Conservation (phyloP, 2,113 vertebrate genomes). For the Varanus komodoensis region DNA sequence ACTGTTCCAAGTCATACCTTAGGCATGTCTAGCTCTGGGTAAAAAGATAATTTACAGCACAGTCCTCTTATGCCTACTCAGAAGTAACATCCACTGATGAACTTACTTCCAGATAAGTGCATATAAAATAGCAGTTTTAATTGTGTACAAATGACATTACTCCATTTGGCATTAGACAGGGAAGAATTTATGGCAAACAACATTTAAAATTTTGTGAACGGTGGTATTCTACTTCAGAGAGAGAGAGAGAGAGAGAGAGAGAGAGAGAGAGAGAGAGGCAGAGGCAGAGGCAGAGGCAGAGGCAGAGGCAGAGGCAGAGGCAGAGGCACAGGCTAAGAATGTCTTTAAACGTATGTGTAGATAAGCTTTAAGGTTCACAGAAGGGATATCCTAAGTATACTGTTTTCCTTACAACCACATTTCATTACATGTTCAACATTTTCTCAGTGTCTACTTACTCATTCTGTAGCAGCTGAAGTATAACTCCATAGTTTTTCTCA, state of each 20-base stretch:
- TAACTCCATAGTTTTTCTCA: slow-evolving; percentile 24
- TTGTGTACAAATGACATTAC: neutral
- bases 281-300: too few species aligned
- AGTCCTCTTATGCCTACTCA: neutral
- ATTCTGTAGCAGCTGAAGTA: neutral
- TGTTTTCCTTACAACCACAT: neutral
- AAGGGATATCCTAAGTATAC: neutral
- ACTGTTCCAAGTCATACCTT: too few species aligned
- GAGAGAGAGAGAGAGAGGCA: too few species aligned
- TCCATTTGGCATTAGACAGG: neutral
- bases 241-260: neutral
- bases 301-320: too few species aligned
- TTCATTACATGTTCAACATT: slow-evolving; percentile 17
- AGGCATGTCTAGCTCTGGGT: neutral
- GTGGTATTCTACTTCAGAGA: neutral
- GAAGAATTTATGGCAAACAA: neutral
- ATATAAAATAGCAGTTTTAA: neutral
- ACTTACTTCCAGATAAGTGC: neutral
- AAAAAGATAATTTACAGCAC: neutral
- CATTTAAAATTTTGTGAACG: neutral
- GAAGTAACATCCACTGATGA: neutral
- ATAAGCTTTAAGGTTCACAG: neutral
- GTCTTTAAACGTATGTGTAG: neutral
- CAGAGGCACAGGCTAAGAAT: neutral
- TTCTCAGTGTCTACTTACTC: slow-evolving; percentile 27